Percentiles rank a stretch among this genome's conserved stretches.
phyloP scores from a whole-genome alignment of 2,888 invertebrate species.

The Agriotes lineatus region DNA sequence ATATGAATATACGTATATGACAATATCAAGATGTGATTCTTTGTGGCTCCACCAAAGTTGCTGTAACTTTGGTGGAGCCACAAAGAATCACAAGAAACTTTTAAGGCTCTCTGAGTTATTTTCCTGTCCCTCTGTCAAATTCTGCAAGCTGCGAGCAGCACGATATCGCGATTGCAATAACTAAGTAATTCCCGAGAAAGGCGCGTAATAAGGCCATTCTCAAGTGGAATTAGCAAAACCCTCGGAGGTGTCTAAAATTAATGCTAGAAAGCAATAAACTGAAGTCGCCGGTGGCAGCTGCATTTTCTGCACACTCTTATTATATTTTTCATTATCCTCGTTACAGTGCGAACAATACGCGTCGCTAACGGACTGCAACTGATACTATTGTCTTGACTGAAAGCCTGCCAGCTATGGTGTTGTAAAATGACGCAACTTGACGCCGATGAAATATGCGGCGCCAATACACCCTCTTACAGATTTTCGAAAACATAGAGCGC shows the following conservation, averaged over 20 bases:
- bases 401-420: constrained; percentile 31
- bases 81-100: too few relatives aligned
- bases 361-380: constrained; percentile 32
- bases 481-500: constrained; percentile 10
- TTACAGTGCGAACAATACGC: constrained; percentile 24
- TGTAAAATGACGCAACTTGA: constrained; percentile 31
- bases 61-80: too few relatives aligned
- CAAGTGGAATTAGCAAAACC: background rate
- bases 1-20: too few relatives aligned
- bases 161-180: too few relatives aligned
- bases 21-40: too few relatives aligned
- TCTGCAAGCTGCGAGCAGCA: too few relatives aligned
- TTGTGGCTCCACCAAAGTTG: too few relatives aligned
- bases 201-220: background rate
- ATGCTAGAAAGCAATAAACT: constrained; percentile 8
- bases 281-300: background rate
- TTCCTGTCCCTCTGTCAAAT: too few relatives aligned
- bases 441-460: constrained; percentile 31
- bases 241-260: background rate
- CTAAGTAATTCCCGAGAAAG: background rate
- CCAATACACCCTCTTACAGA: constrained; percentile 23
- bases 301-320: constrained; percentile 2
- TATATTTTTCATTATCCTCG: constrained; percentile 26
- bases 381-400: constrained; percentile 37
- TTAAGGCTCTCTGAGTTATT: too few relatives aligned